A percentile compares a stretch with the other conserved stretches of the same genome.
These are phyloP conservation scores for Pogonognathellus flavescens DNA, from an alignment of 1,140 invertebrate species.

Conservation along the genomic window DNA sequence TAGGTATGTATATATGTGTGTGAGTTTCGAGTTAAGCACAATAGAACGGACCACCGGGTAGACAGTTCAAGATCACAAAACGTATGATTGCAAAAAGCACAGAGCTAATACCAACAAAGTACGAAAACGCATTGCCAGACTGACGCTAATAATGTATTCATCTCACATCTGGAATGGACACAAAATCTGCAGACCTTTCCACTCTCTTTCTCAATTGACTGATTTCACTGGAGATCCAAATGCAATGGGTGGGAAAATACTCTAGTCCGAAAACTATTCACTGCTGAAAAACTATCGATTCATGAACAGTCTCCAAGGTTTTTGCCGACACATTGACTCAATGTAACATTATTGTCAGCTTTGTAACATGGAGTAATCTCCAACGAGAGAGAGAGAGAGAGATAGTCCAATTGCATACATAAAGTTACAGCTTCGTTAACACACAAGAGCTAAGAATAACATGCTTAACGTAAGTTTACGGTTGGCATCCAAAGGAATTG, in stretches of 20 bases:
- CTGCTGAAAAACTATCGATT: neutral
- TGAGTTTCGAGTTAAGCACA: neutral
- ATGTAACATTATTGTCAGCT: neutral
- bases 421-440: too few relatives aligned
- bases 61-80: neutral
- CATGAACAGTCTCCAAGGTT: neutral
- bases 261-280: neutral
- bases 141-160: constrained; percentile 59
- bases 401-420: too few relatives aligned
- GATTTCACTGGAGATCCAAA: constrained; percentile 56
- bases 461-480: too few relatives aligned
- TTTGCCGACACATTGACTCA: constrained; percentile 9
- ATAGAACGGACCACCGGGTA: neutral
- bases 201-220: constrained; percentile 64
- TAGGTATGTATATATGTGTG: neutral
- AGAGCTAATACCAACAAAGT: too few relatives aligned
- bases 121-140: too few relatives aligned
- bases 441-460: too few relatives aligned
- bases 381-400: too few relatives aligned
- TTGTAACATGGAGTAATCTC: too few relatives aligned
- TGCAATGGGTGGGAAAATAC: constrained; percentile 38
- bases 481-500: too few relatives aligned
- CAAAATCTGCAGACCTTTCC: constrained; percentile 63
- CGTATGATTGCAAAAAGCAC: too few relatives aligned
- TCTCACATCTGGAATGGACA: constrained; percentile 65